phyloP scores from a whole-genome alignment of 35 echinoderm and acorn worm species.

The Nesometra sesokonis region DNA sequence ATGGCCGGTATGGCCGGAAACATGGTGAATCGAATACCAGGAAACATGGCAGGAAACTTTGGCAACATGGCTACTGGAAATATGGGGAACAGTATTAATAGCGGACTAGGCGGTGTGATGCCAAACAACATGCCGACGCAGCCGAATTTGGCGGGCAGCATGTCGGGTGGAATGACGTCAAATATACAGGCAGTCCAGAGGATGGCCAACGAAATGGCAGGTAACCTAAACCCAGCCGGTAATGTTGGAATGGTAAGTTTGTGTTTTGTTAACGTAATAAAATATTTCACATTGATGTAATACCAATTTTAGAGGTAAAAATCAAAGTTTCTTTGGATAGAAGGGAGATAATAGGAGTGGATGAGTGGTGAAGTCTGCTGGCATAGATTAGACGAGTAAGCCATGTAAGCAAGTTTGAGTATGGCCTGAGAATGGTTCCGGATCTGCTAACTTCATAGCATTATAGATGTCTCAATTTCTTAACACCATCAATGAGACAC shows the following conservation, averaged over 20 bases:
- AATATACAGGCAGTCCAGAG: constrained; percentile 5
- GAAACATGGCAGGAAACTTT: constrained; percentile 34
- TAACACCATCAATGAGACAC: no score
- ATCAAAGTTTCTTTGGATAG: no score
- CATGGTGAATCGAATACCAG: constrained; percentile 26
- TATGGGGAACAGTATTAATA: constrained; percentile 11
- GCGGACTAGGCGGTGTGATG: constrained; percentile 14
- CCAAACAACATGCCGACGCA: constrained; percentile 31
- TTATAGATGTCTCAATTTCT: no score
- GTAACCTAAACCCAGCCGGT: constrained; percentile 9
- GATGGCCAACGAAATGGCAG: constrained; percentile 27
- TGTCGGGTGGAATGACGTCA: constrained; percentile 39
- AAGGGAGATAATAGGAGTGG: no score
- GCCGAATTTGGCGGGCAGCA: constrained; percentile 26
- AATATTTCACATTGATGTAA: no score
- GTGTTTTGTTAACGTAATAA: neutral
- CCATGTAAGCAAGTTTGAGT: no score
- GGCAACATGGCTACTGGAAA: constrained; percentile 19
- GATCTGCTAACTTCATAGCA: no score
- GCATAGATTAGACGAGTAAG: no score
- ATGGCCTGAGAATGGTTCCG: no score
- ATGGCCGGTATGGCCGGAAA: constrained; percentile 26
- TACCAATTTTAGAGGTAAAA: no score
- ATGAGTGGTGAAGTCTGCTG: no score
- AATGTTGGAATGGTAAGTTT: neutral